phyloP scores from a whole-genome alignment of 1,140 invertebrate species.

The Bacillus rossius region DNA sequence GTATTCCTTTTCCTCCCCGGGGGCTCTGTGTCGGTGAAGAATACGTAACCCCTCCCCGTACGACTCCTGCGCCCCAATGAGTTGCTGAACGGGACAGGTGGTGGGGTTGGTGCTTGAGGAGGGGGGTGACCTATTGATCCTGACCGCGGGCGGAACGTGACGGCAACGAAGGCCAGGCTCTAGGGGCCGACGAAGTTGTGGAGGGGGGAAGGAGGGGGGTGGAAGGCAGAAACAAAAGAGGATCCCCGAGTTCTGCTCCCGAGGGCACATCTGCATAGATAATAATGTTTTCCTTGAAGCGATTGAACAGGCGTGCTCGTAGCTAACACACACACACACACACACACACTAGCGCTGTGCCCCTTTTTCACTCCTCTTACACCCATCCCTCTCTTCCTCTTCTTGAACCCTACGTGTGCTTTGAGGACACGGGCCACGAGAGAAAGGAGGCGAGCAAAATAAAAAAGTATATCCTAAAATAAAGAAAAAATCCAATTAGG shows the following conservation, averaged over 20 bases:
- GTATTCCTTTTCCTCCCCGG: no score
- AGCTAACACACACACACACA: not conserved
- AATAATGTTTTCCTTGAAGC: constrained; percentile 25
- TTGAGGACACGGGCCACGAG: not conserved
- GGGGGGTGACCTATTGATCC: constrained; percentile 32
- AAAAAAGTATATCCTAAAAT: not conserved
- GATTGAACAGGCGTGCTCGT: not conserved
- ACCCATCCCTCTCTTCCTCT: no score
- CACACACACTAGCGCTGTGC: no score
- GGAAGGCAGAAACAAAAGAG: no score
- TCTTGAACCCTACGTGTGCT: no score
- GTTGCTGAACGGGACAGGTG: not conserved
- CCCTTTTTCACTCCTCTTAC: no score
- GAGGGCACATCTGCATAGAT: constrained; percentile 35
- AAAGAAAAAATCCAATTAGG: constrained; percentile 5
- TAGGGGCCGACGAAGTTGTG: constrained; percentile 13
- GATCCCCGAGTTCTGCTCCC: constrained; percentile 30
- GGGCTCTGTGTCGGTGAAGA: no score
- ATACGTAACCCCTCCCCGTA: no score
- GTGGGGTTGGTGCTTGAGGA: not conserved
- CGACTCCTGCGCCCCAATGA: not conserved
- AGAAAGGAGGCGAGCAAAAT: not conserved
- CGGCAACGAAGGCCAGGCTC: constrained; percentile 9
- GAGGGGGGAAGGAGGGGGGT: constrained; percentile 22
- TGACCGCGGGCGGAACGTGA: constrained; percentile 19